Evolutionary conservation across 2,797 vertebrate genomes (phyloP).

Genomic region (Scolopax bukidnonensis): DNA sequence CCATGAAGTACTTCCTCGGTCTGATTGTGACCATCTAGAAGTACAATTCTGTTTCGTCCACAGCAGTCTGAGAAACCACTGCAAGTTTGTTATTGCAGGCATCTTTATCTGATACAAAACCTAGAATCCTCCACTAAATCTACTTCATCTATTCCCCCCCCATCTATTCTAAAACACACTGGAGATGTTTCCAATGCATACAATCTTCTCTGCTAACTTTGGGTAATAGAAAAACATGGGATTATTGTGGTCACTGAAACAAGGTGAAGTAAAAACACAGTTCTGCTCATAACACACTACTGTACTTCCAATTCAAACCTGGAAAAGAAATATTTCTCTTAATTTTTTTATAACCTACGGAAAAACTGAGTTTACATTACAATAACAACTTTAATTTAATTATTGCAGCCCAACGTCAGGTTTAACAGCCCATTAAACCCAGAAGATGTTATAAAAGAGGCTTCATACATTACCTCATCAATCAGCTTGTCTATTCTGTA

Average conservation of each 20-base stretch:
- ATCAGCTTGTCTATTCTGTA: conserved; percentile 93
- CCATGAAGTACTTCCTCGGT: neutral
- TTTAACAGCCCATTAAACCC: neutral
- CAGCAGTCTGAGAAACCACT: neutral
- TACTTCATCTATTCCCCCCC: neutral
- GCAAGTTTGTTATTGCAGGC: neutral
- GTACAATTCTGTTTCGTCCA: neutral
- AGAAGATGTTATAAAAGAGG: neutral
- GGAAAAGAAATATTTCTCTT: neutral
- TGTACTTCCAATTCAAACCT: neutral
- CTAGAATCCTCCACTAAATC: neutral
- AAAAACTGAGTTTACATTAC: neutral
- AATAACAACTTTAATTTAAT: neutral
- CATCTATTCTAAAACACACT: neutral
- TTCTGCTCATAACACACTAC: neutral
- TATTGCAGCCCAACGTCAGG: neutral
- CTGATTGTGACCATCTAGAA: neutral
- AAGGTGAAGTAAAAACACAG: neutral
- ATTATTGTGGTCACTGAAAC: neutral
- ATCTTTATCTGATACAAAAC: neutral
- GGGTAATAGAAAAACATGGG: neutral
- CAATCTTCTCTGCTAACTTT: neutral
- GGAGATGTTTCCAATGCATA: neutral
- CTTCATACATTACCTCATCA: conserved; percentile 85
- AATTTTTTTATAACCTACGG: neutral